A percentile compares a stretch with the other conserved stretches of the same genome.
phyloP scores from a whole-genome alignment of 2,113 vertebrate species.

The Mobula birostris region DNA sequence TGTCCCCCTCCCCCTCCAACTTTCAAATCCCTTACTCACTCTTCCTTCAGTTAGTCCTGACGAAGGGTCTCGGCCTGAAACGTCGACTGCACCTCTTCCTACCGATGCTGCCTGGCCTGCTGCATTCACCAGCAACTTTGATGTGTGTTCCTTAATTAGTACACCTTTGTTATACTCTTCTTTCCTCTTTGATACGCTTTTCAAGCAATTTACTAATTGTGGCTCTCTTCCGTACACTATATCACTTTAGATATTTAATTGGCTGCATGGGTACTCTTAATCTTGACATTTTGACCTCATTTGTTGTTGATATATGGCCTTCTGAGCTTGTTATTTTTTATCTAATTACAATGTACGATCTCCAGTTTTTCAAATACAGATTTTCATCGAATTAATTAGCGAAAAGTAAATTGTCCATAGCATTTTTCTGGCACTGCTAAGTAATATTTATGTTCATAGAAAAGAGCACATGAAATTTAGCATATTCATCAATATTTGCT shows the following conservation, averaged over 20 bases:
- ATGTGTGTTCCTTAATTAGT: neutral
- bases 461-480: neutral
- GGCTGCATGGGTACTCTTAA: neutral
- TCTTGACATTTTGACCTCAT: neutral
- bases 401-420: neutral
- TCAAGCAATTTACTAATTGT: neutral
- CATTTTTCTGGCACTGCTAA: neutral
- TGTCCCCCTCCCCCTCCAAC: no score
- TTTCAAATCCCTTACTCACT: no score
- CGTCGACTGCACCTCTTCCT: no score
- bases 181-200: neutral
- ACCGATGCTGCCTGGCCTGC: no score
- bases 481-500: neutral
- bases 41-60: no score
- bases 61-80: no score
- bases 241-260: conserved; percentile 14
- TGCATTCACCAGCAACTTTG: no score
- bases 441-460: neutral
- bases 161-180: neutral
- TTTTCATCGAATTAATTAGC: neutral
- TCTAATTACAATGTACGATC: neutral
- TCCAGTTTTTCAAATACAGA: neutral
- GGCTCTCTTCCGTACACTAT: neutral
- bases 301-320: neutral
- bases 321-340: conserved; percentile 2